These are phyloP conservation scores for Coleophora deauratella DNA, from an alignment of 2,888 invertebrate genomes.

Conservation along the genomic window DNA sequence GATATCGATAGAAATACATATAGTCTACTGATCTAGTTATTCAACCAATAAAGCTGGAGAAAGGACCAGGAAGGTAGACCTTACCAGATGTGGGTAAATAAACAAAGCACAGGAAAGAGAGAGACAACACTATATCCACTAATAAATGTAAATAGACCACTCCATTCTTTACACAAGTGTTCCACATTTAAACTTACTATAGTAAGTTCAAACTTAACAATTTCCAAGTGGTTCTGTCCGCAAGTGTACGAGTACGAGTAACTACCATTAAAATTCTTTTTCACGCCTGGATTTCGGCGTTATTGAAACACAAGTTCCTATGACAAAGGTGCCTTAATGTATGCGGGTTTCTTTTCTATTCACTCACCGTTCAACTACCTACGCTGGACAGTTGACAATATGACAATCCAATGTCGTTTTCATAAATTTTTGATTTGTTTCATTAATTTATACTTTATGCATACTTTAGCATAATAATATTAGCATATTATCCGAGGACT, in stretches of 20 bases:
- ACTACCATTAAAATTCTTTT: conserved; percentile 3
- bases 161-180: neutral
- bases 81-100: too few relatives aligned
- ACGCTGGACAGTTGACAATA: conserved; percentile 1
- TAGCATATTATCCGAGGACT: conserved; percentile 12
- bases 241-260: neutral
- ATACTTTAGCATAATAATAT: conserved; percentile 4
- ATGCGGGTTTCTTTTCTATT: conserved; percentile 18
- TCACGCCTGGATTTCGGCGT: too few relatives aligned
- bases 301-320: neutral
- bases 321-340: conserved; percentile 10
- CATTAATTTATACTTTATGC: conserved; percentile 3
- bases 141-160: too few relatives aligned
- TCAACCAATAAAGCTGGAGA: too few relatives aligned
- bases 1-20: too few relatives aligned
- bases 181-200: neutral
- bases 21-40: too few relatives aligned
- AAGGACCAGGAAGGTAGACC: too few relatives aligned
- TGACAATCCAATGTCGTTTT: conserved; percentile 5
- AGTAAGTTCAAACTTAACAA: neutral
- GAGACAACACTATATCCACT: too few relatives aligned
- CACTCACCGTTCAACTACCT: conserved; percentile 7
- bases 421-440: conserved; percentile 7
- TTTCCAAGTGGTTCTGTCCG: too few relatives aligned
- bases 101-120: too few relatives aligned